Evolutionary conservation across 2,888 invertebrate genomes (phyloP).

Genomic region (Thumatha senex): DNA sequence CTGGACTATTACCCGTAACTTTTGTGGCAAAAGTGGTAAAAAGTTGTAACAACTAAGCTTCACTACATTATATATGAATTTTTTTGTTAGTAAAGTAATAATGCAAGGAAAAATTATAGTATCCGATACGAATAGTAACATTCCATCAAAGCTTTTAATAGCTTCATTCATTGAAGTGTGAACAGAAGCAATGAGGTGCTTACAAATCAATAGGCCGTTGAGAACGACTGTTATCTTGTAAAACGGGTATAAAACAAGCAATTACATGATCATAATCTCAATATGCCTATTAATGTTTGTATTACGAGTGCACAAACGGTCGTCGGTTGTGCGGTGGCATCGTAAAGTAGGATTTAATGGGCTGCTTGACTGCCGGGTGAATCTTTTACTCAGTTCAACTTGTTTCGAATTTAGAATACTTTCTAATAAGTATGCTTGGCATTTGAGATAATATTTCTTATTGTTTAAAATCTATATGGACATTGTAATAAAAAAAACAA

Average conservation of each 20-base stretch:
- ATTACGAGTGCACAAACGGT: constrained; percentile 68
- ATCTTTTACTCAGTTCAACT: constrained; percentile 45
- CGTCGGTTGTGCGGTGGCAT: constrained; percentile 53
- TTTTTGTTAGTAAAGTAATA: not conserved
- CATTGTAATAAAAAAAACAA: not conserved
- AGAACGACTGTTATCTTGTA: constrained; percentile 49
- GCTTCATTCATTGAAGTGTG: constrained; percentile 35
- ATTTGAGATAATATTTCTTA: too few relatives aligned
- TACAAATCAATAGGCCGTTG: constrained; percentile 45
- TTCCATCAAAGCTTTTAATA: constrained; percentile 14
- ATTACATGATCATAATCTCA: constrained; percentile 71
- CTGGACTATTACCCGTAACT: too few relatives aligned
- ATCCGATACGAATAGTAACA: constrained; percentile 1
- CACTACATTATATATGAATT: too few relatives aligned
- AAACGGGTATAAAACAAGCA: constrained; percentile 57
- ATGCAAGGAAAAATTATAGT: not conserved
- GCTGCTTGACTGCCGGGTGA: constrained; percentile 60
- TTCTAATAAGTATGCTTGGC: not conserved
- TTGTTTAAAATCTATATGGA: too few relatives aligned
- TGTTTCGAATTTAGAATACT: constrained; percentile 18
- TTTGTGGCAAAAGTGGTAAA: too few relatives aligned
- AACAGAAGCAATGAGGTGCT: constrained; percentile 33
- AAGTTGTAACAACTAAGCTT: too few relatives aligned
- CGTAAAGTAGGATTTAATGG: constrained; percentile 76
- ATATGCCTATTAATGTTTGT: constrained; percentile 77